phyloP scores from a whole-genome alignment of 2,113 vertebrate genomes.

The Monarcha castaneiventris region DNA sequence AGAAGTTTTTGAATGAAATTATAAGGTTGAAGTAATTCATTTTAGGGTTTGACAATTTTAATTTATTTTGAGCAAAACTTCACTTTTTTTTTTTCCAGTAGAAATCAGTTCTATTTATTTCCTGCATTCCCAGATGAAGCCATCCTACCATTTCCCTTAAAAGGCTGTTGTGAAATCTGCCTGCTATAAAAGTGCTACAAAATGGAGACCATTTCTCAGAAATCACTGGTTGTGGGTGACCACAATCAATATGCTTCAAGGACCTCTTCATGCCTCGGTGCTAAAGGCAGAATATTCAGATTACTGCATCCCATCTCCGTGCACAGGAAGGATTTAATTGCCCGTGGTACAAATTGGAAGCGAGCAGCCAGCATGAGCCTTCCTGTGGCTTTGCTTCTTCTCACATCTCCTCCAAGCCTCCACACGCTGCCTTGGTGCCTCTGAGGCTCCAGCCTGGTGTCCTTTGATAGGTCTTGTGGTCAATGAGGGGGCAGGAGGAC shows the following conservation, averaged over 20 bases:
- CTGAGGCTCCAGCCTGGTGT: not conserved
- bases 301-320: not conserved
- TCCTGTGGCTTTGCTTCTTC: not conserved
- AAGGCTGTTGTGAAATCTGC: not conserved
- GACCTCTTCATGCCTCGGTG: not conserved
- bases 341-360: not conserved
- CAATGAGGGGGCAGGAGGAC: not conserved
- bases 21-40: not conserved
- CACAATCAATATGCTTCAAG: not conserved
- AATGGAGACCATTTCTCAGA: slow-evolving; percentile 7
- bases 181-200: not conserved
- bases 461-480: not conserved
- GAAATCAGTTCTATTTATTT: not conserved
- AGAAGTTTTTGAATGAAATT: not conserved
- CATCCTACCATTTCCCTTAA: not conserved
- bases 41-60: not conserved
- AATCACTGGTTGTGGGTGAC: slow-evolving; percentile 5
- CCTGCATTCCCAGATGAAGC: not conserved
- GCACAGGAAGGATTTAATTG: slow-evolving; percentile 11
- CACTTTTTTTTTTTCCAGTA: not conserved
- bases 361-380: not conserved
- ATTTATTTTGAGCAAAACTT: slow-evolving; percentile 27
- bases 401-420: fast-evolving
- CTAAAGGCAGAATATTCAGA: not conserved
- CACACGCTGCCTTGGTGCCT: not conserved